Evolutionary conservation across 2,113 vertebrate genomes (phyloP).

Genomic region (Vimba vimba): DNA sequence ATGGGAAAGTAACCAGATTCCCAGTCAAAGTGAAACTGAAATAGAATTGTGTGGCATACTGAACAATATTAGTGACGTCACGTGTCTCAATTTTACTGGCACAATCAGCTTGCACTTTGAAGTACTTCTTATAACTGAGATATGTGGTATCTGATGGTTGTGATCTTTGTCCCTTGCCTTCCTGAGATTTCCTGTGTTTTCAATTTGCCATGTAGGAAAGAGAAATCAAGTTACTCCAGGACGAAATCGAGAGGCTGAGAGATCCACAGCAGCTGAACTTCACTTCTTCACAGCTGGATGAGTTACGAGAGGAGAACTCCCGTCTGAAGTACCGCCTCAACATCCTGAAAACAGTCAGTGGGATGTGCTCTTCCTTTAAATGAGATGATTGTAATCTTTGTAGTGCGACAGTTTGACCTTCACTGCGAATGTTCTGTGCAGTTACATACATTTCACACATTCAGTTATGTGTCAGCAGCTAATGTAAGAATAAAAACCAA

Average conservation of each 20-base stretch:
- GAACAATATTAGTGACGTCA: not conserved
- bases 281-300: slow-evolving; percentile 75
- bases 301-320: slow-evolving; percentile 86
- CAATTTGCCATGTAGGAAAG: slow-evolving; percentile 77
- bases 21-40: not conserved
- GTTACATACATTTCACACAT: not conserved
- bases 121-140: not conserved
- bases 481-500: not conserved
- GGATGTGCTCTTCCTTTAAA: not conserved
- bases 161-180: not conserved
- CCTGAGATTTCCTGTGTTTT: slow-evolving; percentile 7
- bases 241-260: slow-evolving; percentile 86
- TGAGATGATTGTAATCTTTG: not conserved
- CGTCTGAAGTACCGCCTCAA: slow-evolving; percentile 91
- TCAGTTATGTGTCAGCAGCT: not conserved
- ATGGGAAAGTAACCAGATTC: not conserved
- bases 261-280: slow-evolving; percentile 71
- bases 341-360: slow-evolving; percentile 84
- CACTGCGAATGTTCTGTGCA: not conserved
- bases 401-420: not conserved
- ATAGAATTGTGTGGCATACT: not conserved
- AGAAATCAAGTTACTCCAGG: slow-evolving; percentile 84
- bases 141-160: not conserved
- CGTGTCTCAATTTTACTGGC: not conserved
- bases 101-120: not conserved